Percentiles rank a stretch among this genome's conserved stretches.
Conservation (phyloP, 1,140 invertebrate genomes). For the Drosophila insularis region DNA sequence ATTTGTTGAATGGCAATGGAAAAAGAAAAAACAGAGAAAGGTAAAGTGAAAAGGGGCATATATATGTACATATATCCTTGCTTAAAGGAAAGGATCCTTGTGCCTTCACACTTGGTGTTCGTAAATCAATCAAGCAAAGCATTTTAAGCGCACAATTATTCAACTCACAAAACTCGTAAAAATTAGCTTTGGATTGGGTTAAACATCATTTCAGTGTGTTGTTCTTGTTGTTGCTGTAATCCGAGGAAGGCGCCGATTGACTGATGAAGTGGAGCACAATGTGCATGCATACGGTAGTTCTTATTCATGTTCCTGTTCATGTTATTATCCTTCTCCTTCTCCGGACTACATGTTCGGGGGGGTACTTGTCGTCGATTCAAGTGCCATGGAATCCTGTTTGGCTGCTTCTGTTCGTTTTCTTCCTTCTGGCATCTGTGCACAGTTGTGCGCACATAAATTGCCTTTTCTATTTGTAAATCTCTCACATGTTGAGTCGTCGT, state of each 20-base stretch:
- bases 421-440: conserved; percentile 60
- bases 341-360: not conserved
- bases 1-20: conserved; percentile 50
- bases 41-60: not conserved
- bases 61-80: conserved; percentile 3
- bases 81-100: not conserved
- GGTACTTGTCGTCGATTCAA: conserved; percentile 75
- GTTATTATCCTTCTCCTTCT: conserved; percentile 2
- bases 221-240: conserved; percentile 35
- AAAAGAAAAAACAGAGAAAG: conserved; percentile 37
- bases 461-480: conserved; percentile 14
- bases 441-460: conserved; percentile 73
- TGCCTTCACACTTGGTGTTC: conserved; percentile 16
- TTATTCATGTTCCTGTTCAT: conserved; percentile 14
- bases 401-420: conserved; percentile 5
- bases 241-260: conserved; percentile 54
- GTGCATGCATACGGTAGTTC: conserved; percentile 27
- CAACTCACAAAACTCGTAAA: conserved; percentile 20
- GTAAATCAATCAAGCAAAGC: conserved; percentile 69
- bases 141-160: conserved; percentile 20
- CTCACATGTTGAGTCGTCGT: not conserved
- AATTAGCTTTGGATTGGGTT: conserved; percentile 54
- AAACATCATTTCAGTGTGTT: not conserved
- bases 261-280: conserved; percentile 27
- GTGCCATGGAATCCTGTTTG: conserved; percentile 24